Percentiles rank a stretch among this genome's conserved stretches.
phyloP scores from a whole-genome alignment of 1,140 invertebrate genomes.

The Plodia interpunctella region DNA sequence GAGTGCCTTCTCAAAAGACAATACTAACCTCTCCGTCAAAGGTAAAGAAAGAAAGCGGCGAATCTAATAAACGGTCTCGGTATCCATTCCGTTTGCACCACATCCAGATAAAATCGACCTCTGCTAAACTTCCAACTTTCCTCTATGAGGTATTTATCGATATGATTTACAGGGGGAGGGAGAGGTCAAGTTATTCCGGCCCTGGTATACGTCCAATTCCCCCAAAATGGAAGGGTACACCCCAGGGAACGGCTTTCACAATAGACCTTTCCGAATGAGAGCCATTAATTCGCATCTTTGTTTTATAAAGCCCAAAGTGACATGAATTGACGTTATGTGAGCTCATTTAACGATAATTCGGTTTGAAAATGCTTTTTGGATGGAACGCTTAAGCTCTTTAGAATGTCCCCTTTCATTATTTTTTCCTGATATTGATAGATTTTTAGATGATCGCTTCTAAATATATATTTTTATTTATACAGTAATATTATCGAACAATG shows the following conservation, averaged over 20 bases:
- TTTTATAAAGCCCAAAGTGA: conserved; percentile 69
- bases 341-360: conserved; percentile 61
- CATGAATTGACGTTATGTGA: conserved; percentile 59
- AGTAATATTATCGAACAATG: too few species aligned
- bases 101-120: conserved; percentile 46
- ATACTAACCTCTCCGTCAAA: conserved; percentile 60
- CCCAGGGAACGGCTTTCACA: conserved; percentile 59
- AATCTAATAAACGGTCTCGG: conserved; percentile 67
- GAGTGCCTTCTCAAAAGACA: conserved; percentile 55
- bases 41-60: conserved; percentile 69
- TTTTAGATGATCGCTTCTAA: neutral
- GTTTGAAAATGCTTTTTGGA: conserved; percentile 41
- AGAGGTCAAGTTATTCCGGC: conserved; percentile 45
- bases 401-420: conserved; percentile 22
- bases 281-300: conserved; percentile 74
- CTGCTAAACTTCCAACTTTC: conserved; percentile 25
- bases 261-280: conserved; percentile 68
- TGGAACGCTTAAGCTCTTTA: conserved; percentile 31
- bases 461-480: too few species aligned
- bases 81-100: conserved; percentile 63
- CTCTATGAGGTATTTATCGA: conserved; percentile 37
- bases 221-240: conserved; percentile 69
- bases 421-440: conserved; percentile 3
- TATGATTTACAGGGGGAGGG: conserved; percentile 38
- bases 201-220: conserved; percentile 64